Base-by-base conservation (phyloP, 2,888 invertebrate species). In the Drosophila flavopinicola region DNA sequence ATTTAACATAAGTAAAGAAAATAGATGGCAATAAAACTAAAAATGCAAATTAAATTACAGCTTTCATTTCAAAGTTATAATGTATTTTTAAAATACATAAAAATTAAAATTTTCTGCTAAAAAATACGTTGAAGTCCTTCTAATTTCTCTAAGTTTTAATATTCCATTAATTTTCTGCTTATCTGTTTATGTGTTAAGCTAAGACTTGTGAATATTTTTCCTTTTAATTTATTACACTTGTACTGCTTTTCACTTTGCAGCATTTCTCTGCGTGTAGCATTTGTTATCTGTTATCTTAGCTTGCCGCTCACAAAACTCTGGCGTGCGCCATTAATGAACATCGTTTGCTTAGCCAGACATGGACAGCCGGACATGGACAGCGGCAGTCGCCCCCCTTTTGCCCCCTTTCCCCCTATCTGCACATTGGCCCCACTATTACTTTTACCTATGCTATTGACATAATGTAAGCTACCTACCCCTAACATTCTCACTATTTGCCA, bases 261-360 rank as follows among this genome's bases (percentile, higher is more conserved):
- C 2, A 15, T 49, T 73, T 64, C 41, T 38, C 20, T n/a, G 44
- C 59, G 74, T 72, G 72, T 41, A 27, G 9, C 60, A 32, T 58
- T 68, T 80, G 78, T 80, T 79, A 79, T 84, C 79, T 78, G 78
- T 65, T 79, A 79, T 84, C 79, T 67, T 84, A 63, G 59, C 74
- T 74, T 59, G 79, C 56, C 76, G 71, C 67, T 72, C 39, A 51
- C 67, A 54, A 64, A 72, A 72, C 73, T 75, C 53, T 79, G 82
- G 85, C 79, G 79, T 79, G 85, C 85, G 79, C 82, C 79, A 80
- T 84, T 79, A 79, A 79, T 79, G 79, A 80, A 79, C 78, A 72
- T 72, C 82, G 72, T 79, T 79, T 80, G 85, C 82, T 78, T 84
- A 80, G 75, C 82, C 75, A 79, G 79, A 84, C 79, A 66, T 56